Evolutionary conservation across 1,140 invertebrate species (phyloP).

Genomic region (Hylyphantes graminicola): DNA sequence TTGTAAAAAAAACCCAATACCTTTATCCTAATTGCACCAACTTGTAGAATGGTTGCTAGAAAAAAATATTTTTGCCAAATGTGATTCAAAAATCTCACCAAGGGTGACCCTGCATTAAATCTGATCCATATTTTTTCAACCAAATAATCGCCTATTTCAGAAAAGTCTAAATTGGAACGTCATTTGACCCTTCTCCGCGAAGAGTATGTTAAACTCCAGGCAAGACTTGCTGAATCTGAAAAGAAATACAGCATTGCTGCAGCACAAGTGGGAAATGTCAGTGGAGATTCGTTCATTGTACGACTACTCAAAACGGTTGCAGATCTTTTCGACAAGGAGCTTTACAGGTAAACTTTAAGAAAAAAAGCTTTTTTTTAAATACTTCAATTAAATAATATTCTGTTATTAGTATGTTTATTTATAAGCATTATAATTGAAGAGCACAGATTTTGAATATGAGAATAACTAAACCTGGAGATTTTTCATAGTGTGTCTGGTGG

Average conservation of each 20-base stretch:
- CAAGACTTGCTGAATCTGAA: constrained; percentile 83
- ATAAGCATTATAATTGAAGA: too few species aligned
- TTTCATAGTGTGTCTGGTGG: too few species aligned
- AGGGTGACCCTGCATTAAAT: too few species aligned
- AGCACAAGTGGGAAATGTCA: constrained; percentile 70
- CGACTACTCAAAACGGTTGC: constrained; percentile 83
- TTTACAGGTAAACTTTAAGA: constrained; percentile 74
- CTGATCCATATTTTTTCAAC: neutral
- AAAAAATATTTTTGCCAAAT: too few species aligned
- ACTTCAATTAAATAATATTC: too few species aligned
- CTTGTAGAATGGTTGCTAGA: too few species aligned
- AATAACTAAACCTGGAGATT: too few species aligned
- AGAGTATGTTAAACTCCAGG: constrained; percentile 90
- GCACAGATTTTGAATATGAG: neutral
- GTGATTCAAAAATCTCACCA: too few species aligned
- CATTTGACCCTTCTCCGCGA: constrained; percentile 86
- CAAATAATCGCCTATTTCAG: constrained; percentile 63
- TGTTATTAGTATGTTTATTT: too few species aligned
- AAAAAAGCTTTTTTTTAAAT: too few species aligned
- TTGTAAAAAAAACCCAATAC: too few species aligned
- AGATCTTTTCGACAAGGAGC: constrained; percentile 80
- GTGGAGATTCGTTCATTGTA: constrained; percentile 81
- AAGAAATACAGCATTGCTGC: constrained; percentile 83
- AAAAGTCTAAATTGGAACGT: constrained; percentile 83
- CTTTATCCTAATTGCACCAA: too few species aligned